These are phyloP conservation scores for Hetaerina americana DNA, from an alignment of 1,140 invertebrate genomes.

Conservation along the genomic window DNA sequence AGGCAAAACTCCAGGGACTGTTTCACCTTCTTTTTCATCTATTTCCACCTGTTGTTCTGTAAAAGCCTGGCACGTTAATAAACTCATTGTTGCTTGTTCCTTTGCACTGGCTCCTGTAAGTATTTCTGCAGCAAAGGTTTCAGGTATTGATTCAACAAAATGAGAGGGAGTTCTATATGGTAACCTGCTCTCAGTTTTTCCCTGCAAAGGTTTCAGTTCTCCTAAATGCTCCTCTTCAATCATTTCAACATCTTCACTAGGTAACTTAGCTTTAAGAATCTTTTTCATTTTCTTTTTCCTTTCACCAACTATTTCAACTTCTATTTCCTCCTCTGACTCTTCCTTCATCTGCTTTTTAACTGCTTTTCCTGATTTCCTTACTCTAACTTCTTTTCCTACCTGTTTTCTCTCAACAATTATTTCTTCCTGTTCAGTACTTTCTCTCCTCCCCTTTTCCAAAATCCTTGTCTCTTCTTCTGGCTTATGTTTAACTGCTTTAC, in stretches of 20 bases:
- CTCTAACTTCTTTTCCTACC: conserved; percentile 20
- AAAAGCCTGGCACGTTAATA: conserved; percentile 38
- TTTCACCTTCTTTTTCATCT: conserved; percentile 40
- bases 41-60: conserved; percentile 32
- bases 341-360: conserved; percentile 24
- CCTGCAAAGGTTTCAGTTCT: conserved; percentile 15
- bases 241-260: conserved; percentile 24
- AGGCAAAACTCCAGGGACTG: conserved; percentile 27
- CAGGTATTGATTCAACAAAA: conserved; percentile 20
- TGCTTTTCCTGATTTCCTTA: conserved; percentile 22
- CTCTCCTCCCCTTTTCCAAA: conserved; percentile 14
- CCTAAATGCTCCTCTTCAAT: conserved; percentile 26
- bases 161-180: conserved; percentile 19
- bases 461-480: conserved; percentile 25
- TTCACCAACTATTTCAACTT: conserved; percentile 18
- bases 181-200: conserved; percentile 16
- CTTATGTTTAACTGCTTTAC: conserved; percentile 29
- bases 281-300: conserved; percentile 22
- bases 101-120: conserved; percentile 14
- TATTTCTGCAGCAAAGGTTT: conserved; percentile 18
- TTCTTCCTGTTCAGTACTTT: conserved; percentile 18
- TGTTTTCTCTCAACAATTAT: conserved; percentile 14
- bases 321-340: conserved; percentile 28
- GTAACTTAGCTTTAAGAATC: conserved; percentile 21
- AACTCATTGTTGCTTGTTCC: conserved; percentile 35